Evolutionary conservation across 1,140 invertebrate genomes (phyloP), one percentile per base, ranked within the genome.

Genomic region (Calliopsis andreniformis): DNA sequence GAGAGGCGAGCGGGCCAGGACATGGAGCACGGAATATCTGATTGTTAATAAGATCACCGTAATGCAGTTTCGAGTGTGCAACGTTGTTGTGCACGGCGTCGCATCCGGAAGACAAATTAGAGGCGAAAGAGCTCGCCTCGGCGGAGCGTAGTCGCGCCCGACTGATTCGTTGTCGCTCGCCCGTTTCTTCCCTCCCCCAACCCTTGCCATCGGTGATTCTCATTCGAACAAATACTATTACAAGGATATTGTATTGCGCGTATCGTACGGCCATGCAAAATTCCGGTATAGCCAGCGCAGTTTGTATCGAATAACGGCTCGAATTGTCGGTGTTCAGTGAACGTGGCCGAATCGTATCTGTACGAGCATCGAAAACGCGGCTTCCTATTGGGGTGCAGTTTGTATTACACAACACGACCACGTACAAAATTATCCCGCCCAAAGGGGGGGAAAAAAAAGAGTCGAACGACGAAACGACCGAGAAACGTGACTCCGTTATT

Each of bases 171-270:
- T 69, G 67, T 70, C 42, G 55, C 42, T 45, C n/a, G 25, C 49
- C 53, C 62, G 35, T 53, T 55, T 73, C 53, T n/a, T n/a, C n/a
- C n/a, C n/a, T n/a, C n/a, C n/a, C n/a, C 18, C 10, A 7, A n/a
- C n/a, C 61, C 8, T 12, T 47, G 39, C 39, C 51, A 58, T 58
- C 30, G 66, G n/a, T 61, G 42, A 59, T 76, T 69, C 45, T 43
- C 64, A 43, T 61, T 61, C 32, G 42, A 23, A 55, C 73, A 61
- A 76, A 76, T 76, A 42, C 55, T 10, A 68, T 68, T 76, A 69
- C 43, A 76, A 61, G 53, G 73, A 76, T 76, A 76, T 76, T 66
- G 64, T 32, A 66, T 76, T 76, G n/a, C 39, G n/a, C 55, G 30
- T 69, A 59, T 69, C 53, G 64, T 43, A n/a, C 43, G 28, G 23